Evolutionary conservation across 2,113 vertebrate species (phyloP), one percentile per base, ranked within the genome.

Genomic region (Apaloderma vittatum): DNA sequence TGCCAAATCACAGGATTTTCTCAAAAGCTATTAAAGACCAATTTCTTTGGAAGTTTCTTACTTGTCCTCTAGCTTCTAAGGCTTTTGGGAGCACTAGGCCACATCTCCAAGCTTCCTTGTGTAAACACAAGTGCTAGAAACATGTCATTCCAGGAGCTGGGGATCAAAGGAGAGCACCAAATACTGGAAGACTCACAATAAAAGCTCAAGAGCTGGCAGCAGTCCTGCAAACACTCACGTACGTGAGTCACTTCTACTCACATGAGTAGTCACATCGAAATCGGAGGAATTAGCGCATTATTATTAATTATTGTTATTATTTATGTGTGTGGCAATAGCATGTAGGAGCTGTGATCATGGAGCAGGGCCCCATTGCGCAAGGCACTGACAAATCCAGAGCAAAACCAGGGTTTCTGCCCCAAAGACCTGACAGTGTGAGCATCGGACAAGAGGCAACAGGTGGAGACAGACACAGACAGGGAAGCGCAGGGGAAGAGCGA

Each of bases 291-390:
- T 89, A 93, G 79, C 34, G 86, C 51, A 94, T 97, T 97, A 97
- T 92, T 93, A 96, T 88, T 93, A 97, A 95, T 97, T 94, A 97
- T 94, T 96, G 79, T 96, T 95, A 96, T 94, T 97, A 96, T 94
- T 97, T 97, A 61, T 43, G 43, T 86, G 76, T 95, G 90, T 96
- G 87, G 93, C 95, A 96, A 97, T 92, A 96, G 86, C 76, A 84
- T 21, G 57, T 30, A 88, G 73, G 75, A 89, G 86, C 81, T 76
- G 72, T 15, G 65, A 85, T 93, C 88, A 29, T 6, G 80, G 68
- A 94, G 75, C 77, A 71, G 75, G 75, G 72, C 83, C 15, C 34
- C 72, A 19, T 96, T 97, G 88, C 86, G 90, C 86, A 96, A 95
- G 73, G 43, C 72, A 54, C 72, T 52, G 72, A 74, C 34, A 88